Evolutionary conservation across 1,140 invertebrate genomes (phyloP).

Genomic region (Tetramorium simillimum): DNA sequence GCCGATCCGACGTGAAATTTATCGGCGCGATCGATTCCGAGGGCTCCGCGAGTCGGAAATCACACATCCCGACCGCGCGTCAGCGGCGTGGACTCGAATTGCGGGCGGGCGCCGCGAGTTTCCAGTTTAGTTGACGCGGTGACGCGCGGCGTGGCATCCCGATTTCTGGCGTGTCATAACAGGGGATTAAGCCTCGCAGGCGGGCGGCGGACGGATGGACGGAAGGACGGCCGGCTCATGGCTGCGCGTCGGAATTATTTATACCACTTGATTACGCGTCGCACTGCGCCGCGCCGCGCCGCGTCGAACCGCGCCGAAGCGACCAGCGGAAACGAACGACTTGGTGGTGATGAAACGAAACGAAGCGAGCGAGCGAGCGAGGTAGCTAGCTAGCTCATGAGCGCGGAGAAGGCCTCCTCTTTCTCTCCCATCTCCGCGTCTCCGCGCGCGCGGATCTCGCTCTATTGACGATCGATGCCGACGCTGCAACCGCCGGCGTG

Average conservation of each 20-base stretch:
- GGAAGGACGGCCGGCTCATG: slow-evolving; percentile 73
- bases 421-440: background rate
- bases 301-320: slow-evolving; percentile 70
- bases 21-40: background rate
- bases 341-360: slow-evolving; percentile 10
- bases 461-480: slow-evolving; percentile 63
- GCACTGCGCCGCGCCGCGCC: slow-evolving; percentile 18
- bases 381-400: background rate
- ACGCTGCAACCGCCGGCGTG: slow-evolving; percentile 26
- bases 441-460: slow-evolving; percentile 45
- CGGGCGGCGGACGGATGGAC: slow-evolving; percentile 41
- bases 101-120: background rate
- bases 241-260: slow-evolving; percentile 82
- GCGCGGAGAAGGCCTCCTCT: background rate
- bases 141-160: slow-evolving; percentile 52
- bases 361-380: slow-evolving; percentile 17
- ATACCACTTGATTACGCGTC: slow-evolving; percentile 82
- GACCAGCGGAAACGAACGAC: slow-evolving; percentile 75
- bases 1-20: background rate
- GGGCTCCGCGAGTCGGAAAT: background rate
- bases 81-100: background rate
- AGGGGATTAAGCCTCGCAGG: slow-evolving; percentile 74
- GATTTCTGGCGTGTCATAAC: slow-evolving; percentile 80
- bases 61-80: background rate
- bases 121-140: slow-evolving; percentile 7